Percentiles rank a stretch among this genome's conserved stretches.
Evolutionary conservation across 2,113 vertebrate genomes (phyloP).

Genomic region (Dolichallabes microphthalmus): DNA sequence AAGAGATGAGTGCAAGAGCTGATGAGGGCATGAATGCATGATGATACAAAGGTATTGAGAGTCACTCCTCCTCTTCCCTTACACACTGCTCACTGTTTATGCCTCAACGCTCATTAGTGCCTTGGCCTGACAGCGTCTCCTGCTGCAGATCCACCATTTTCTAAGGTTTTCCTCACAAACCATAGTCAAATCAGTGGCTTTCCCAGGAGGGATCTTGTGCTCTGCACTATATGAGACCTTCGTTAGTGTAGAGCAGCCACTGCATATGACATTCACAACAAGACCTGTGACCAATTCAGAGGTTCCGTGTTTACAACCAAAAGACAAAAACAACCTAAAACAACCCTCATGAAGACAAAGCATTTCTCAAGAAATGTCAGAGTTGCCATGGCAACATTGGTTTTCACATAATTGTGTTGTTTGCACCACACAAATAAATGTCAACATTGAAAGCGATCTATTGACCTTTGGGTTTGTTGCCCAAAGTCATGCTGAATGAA

Average conservation of each 20-base stretch:
- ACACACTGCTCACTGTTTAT: slow-evolving; percentile 42
- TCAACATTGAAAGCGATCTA: slow-evolving; percentile 6
- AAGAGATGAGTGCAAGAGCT: slow-evolving; percentile 29
- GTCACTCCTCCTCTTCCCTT: slow-evolving; percentile 14
- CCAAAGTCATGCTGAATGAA: background rate
- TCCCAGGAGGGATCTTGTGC: slow-evolving; percentile 13
- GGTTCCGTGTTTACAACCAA: background rate
- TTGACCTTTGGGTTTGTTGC: slow-evolving; percentile 16
- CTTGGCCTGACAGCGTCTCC: slow-evolving; percentile 41
- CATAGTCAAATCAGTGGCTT: slow-evolving; percentile 40
- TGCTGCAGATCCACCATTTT: slow-evolving; percentile 33
- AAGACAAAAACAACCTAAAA: background rate
- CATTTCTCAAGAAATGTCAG: slow-evolving; percentile 33
- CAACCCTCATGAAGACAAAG: slow-evolving; percentile 34
- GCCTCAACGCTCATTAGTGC: slow-evolving; percentile 47
- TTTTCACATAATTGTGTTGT: slow-evolving; percentile 42
- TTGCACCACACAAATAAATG: slow-evolving; percentile 34
- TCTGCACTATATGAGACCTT: slow-evolving; percentile 37
- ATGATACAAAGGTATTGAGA: background rate
- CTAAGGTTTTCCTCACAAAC: slow-evolving; percentile 11
- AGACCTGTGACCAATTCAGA: slow-evolving; percentile 30
- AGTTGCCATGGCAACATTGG: slow-evolving; percentile 48
- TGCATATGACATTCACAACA: slow-evolving; percentile 48
- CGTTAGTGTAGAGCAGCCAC: slow-evolving; percentile 34
- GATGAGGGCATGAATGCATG: slow-evolving; percentile 17